Conservation (phyloP, 2,888 invertebrate species). For the Dicycla oo region DNA sequence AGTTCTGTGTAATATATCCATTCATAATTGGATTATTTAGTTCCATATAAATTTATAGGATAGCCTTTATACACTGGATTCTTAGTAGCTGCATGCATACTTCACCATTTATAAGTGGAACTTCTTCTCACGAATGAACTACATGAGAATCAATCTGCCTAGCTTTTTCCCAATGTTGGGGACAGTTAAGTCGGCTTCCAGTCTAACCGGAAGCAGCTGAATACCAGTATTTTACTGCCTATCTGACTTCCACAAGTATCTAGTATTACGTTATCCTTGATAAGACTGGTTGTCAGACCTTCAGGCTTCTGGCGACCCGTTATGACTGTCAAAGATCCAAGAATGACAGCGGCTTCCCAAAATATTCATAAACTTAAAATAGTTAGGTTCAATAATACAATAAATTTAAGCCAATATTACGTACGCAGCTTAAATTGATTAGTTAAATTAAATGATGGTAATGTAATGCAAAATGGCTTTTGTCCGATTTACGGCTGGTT, state of each 20-base stretch:
- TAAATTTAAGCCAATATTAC: conserved; percentile 16
- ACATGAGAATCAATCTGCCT: too few species aligned
- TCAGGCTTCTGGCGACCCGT: too few species aligned
- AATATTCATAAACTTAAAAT: conserved; percentile 1
- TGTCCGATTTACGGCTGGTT: conserved; percentile 30
- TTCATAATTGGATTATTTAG: conserved; percentile 38
- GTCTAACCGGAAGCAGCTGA: too few species aligned
- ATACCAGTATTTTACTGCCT: too few species aligned
- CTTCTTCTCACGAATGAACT: not conserved
- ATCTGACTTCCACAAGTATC: too few species aligned
- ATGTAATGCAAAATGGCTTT: conserved; percentile 51
- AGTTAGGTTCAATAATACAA: conserved; percentile 4
- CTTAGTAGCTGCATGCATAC: too few species aligned
- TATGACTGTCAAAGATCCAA: too few species aligned
- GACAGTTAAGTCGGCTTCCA: too few species aligned
- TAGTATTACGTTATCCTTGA: too few species aligned
- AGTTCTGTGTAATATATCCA: conserved; percentile 21
- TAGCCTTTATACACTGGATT: not conserved
- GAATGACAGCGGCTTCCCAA: not conserved
- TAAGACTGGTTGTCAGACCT: too few species aligned
- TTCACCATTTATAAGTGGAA: not conserved
- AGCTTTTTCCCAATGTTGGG: too few species aligned
- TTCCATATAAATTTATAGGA: conserved; percentile 7
- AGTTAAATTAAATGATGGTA: conserved; percentile 57
- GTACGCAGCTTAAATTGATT: conserved; percentile 47